A percentile compares a stretch with the other conserved stretches of the same genome.
Conservation (phyloP, 1,140 invertebrate genomes). For the Coelopa frigida region DNA sequence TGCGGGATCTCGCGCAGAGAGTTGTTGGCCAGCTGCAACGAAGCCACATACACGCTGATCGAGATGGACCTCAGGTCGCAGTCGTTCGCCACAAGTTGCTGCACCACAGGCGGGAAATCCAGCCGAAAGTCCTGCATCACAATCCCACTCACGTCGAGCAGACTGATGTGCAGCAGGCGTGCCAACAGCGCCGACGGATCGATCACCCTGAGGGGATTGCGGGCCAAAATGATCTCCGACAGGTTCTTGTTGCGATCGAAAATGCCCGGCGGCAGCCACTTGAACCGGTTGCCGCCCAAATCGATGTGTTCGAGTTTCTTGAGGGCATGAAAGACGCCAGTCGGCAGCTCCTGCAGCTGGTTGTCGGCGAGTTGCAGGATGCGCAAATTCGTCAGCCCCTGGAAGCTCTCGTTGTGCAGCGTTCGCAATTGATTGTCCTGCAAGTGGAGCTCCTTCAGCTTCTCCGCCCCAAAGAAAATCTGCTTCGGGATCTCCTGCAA, state of each 20-base stretch:
- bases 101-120: slow-evolving; percentile 28
- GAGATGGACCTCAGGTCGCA: slow-evolving; percentile 34
- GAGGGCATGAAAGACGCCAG: slow-evolving; percentile 25
- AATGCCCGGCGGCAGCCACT: slow-evolving; percentile 27
- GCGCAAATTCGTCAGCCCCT: slow-evolving; percentile 35
- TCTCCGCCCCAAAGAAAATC: slow-evolving; percentile 39
- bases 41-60: slow-evolving; percentile 24
- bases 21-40: slow-evolving; percentile 39
- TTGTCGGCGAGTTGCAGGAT: slow-evolving; percentile 31
- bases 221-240: slow-evolving; percentile 25
- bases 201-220: slow-evolving; percentile 29
- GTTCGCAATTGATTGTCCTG: slow-evolving; percentile 24
- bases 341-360: slow-evolving; percentile 25
- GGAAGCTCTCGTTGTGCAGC: slow-evolving; percentile 31
- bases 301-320: slow-evolving; percentile 31
- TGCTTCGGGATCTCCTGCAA: slow-evolving; percentile 37
- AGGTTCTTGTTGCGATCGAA: slow-evolving; percentile 36
- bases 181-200: slow-evolving; percentile 37
- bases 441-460: slow-evolving; percentile 29
- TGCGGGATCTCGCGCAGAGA: slow-evolving; percentile 35
- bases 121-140: slow-evolving; percentile 33
- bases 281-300: slow-evolving; percentile 31
- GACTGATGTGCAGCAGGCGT: slow-evolving; percentile 20
- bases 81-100: slow-evolving; percentile 22
- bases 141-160: slow-evolving; percentile 35